Evolutionary conservation across 2,797 vertebrate genomes (phyloP).

Genomic region (Salmo trutta): DNA sequence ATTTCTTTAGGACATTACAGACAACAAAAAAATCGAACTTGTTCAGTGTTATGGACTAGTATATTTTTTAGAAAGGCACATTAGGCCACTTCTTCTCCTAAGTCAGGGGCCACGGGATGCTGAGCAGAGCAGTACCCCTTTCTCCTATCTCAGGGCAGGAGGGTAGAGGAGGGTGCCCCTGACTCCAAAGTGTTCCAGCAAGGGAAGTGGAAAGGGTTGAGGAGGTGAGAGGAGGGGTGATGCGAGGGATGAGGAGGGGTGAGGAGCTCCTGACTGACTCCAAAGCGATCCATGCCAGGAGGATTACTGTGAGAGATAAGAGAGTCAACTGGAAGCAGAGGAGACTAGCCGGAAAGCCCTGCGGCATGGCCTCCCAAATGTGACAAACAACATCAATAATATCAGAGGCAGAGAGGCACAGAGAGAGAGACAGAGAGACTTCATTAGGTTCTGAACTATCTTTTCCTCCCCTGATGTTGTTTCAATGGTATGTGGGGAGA

Average conservation of each 20-base stretch:
- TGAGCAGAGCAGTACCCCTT: too few relatives aligned
- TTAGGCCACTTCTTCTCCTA: too few relatives aligned
- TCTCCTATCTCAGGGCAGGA: too few relatives aligned
- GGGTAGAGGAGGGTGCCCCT: too few relatives aligned
- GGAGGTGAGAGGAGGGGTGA: too few relatives aligned
- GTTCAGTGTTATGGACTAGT: too few relatives aligned
- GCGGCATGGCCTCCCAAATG: constrained; percentile 39
- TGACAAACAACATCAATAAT: constrained; percentile 75
- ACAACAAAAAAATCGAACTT: too few relatives aligned
- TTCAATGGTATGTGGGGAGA: constrained; percentile 16
- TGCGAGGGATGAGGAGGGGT: constrained; percentile 13
- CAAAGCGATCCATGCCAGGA: constrained; percentile 19
- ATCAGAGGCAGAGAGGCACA: constrained; percentile 60
- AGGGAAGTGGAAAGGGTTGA: too few relatives aligned
- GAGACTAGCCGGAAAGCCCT: constrained; percentile 69
- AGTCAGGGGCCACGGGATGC: too few relatives aligned
- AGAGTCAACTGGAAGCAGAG: constrained; percentile 77
- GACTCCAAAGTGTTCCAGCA: too few relatives aligned
- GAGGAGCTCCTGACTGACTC: constrained; percentile 23
- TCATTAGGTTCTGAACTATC: constrained; percentile 42
- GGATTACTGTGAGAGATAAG: constrained; percentile 41
- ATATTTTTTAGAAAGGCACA: too few relatives aligned
- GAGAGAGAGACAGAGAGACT: constrained; percentile 7
- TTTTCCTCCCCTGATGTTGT: constrained; percentile 25
- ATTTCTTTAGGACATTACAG: not conserved